phyloP scores from a whole-genome alignment of 1,140 invertebrate genomes.

The Drosophila tristis region DNA sequence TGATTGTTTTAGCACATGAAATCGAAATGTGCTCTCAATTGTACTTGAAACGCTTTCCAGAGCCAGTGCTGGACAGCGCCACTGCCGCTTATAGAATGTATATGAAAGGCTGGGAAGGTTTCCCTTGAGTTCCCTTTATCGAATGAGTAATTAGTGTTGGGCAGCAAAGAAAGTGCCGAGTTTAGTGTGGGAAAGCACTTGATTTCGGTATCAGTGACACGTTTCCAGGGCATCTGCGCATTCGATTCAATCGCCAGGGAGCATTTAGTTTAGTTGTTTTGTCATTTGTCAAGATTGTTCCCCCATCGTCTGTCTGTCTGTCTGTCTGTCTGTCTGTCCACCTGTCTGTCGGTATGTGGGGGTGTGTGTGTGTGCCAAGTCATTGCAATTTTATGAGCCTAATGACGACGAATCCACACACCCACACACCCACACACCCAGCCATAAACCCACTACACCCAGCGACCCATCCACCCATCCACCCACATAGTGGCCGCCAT shows the following conservation, averaged over 20 bases:
- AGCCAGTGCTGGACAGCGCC: too few species aligned
- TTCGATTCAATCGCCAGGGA: not conserved
- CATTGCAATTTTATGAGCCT: slow-evolving; percentile 70
- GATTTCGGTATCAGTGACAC: too few species aligned
- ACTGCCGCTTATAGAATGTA: too few species aligned
- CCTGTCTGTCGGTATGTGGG: slow-evolving; percentile 9
- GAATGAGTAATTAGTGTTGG: too few species aligned
- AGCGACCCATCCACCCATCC: too few species aligned
- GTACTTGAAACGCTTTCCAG: too few species aligned
- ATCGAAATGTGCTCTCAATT: too few species aligned
- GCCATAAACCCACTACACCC: not conserved
- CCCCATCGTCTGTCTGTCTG: slow-evolving; percentile 6
- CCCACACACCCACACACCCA: slow-evolving; percentile 41
- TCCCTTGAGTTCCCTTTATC: too few species aligned
- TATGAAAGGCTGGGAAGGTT: too few species aligned
- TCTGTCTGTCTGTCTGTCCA: not conserved
- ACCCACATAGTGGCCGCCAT: not conserved
- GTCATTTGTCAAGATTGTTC: slow-evolving; percentile 51
- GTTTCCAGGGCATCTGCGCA: slow-evolving; percentile 12
- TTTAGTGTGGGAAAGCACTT: too few species aligned
- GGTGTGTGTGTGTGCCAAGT: slow-evolving; percentile 46
- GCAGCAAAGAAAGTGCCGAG: too few species aligned
- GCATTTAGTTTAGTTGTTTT: not conserved
- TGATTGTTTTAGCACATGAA: too few species aligned
- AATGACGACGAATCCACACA: slow-evolving; percentile 68